A percentile compares a stretch with the other conserved stretches of the same genome.
Conservation (phyloP, 1,140 invertebrate genomes). For the Steinernema feltiae region DNA sequence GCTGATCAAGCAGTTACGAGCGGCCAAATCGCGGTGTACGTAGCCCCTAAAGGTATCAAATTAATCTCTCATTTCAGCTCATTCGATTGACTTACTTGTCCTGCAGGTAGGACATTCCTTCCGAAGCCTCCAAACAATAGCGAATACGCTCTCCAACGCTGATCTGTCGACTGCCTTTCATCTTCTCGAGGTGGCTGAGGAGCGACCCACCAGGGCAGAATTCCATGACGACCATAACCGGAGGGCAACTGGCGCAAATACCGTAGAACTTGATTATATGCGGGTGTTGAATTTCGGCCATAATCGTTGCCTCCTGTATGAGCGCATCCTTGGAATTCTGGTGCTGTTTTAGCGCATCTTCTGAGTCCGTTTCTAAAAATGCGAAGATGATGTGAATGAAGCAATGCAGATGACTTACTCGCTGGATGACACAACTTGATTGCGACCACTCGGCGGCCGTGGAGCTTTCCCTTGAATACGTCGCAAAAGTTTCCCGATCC, state of each 20-base stretch:
- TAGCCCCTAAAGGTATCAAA: no score
- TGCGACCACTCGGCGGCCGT: background rate
- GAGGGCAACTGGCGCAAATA: slow-evolving; percentile 23
- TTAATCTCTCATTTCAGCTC: background rate
- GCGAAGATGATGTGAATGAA: background rate
- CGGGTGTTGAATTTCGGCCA: slow-evolving; percentile 21
- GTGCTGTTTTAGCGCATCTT: background rate
- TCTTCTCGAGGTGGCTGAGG: slow-evolving; percentile 29
- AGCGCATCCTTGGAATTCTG: slow-evolving; percentile 19
- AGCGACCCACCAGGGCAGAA: slow-evolving; percentile 35
- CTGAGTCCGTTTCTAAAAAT: background rate
- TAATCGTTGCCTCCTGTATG: slow-evolving; percentile 27
- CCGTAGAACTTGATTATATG: slow-evolving; percentile 23
- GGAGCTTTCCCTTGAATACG: slow-evolving; percentile 23
- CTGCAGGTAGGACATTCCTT: slow-evolving; percentile 38
- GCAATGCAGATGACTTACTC: background rate
- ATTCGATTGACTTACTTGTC: slow-evolving; percentile 54
- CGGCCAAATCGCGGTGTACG: slow-evolving; percentile 71
- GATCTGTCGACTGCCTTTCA: slow-evolving; percentile 22
- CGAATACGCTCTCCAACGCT: slow-evolving; percentile 15
- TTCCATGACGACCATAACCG: slow-evolving; percentile 38
- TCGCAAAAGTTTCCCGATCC: slow-evolving; percentile 32
- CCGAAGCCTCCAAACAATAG: slow-evolving; percentile 26
- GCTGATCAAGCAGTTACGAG: slow-evolving; percentile 78
- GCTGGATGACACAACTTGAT: slow-evolving; percentile 22